Conservation (phyloP, 1,140 invertebrate genomes). For the Plutomurus gul region DNA sequence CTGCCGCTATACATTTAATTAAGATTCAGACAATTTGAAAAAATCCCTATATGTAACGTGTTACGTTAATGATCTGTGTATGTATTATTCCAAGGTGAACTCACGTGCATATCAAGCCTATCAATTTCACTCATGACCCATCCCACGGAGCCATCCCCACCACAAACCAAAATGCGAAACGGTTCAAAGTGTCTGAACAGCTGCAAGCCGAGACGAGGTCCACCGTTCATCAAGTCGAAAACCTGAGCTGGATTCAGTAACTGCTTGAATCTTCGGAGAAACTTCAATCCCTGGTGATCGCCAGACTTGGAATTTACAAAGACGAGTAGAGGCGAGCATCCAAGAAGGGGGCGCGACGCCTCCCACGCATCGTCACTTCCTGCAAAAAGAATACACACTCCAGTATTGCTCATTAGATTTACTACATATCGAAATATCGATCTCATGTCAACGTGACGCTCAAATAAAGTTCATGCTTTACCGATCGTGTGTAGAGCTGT, state of each 20-base stretch:
- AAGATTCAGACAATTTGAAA: too few species aligned
- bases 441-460: background rate
- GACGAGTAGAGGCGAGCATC: conserved; percentile 84
- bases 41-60: background rate
- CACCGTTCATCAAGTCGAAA: conserved; percentile 87
- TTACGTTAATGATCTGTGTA: conserved; percentile 21
- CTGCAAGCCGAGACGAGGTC: conserved; percentile 83
- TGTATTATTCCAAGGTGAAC: conserved; percentile 56
- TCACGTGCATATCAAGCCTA: conserved; percentile 87
- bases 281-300: conserved; percentile 96
- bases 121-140: conserved; percentile 94
- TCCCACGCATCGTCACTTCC: conserved; percentile 86
- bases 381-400: conserved; percentile 50
- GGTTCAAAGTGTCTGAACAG: conserved; percentile 90
- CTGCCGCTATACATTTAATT: conserved; percentile 79
- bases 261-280: conserved; percentile 92
- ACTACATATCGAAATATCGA: background rate
- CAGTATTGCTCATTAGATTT: background rate
- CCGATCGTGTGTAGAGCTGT: conserved; percentile 88
- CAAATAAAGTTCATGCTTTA: conserved; percentile 56
- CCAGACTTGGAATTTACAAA: conserved; percentile 98
- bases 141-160: conserved; percentile 89
- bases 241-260: conserved; percentile 96
- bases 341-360: conserved; percentile 68
- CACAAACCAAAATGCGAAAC: conserved; percentile 88